Conservation (phyloP, 2,113 vertebrate species). For the Thomomys bottae region DNA sequence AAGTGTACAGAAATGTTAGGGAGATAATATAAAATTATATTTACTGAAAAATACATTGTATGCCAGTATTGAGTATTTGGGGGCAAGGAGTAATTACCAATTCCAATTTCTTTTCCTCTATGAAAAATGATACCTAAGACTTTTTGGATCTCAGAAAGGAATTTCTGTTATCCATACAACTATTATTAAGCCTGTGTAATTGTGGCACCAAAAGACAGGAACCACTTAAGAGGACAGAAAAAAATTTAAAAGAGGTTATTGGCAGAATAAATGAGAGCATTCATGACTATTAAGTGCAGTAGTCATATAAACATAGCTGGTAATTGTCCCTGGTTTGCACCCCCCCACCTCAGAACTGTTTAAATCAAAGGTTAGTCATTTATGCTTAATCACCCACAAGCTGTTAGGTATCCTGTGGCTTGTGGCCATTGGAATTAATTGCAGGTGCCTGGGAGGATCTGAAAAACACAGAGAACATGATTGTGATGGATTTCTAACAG, state of each 20-base stretch:
- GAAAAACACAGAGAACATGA: not conserved
- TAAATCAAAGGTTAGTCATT: conserved; percentile 57
- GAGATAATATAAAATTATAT: not conserved
- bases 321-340: not conserved
- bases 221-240: conserved; percentile 32
- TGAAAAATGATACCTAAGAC: not conserved
- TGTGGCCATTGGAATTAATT: conserved; percentile 41
- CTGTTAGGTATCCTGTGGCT: conserved; percentile 18
- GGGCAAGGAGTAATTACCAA: not conserved
- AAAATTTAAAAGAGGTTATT: conserved; percentile 23
- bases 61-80: not conserved
- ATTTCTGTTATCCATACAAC: conserved; percentile 25
- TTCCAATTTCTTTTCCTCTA: conserved; percentile 26
- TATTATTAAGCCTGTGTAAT: not conserved
- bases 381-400: conserved; percentile 42
- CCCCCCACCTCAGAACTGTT: conserved; percentile 51
- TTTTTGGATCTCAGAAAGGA: conserved; percentile 36
- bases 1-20: conserved; percentile 31
- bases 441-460: not conserved
- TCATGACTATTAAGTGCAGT: not conserved
- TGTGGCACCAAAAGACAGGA: not conserved
- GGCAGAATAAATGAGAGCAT: conserved; percentile 4
- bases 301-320: conserved; percentile 35
- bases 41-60: not conserved
- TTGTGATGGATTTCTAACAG: not conserved